These are phyloP conservation scores for Sinocyclocheilus rhinocerous DNA, from an alignment of 2,113 vertebrate genomes.

Conservation along the genomic window DNA sequence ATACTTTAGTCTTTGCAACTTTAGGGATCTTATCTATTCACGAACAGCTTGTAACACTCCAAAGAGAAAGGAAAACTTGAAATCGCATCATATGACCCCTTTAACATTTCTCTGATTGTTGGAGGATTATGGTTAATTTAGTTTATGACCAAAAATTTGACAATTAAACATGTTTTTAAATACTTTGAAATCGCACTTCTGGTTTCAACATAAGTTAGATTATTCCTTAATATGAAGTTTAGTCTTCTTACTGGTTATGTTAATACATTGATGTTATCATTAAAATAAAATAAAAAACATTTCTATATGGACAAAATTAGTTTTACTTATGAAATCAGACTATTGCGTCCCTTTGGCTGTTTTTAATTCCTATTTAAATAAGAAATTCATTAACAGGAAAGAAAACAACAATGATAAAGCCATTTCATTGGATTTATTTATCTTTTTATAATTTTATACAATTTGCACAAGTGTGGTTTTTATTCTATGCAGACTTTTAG, in stretches of 20 bases:
- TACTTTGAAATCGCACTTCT: background rate
- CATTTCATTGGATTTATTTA: background rate
- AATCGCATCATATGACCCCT: too few species aligned
- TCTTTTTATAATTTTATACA: background rate
- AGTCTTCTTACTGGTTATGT: background rate
- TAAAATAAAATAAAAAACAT: background rate
- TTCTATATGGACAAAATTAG: background rate
- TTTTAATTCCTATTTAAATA: background rate
- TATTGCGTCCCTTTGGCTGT: background rate
- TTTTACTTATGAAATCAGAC: too few species aligned
- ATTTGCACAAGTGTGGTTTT: background rate
- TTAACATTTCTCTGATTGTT: too few species aligned
- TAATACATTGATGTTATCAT: background rate
- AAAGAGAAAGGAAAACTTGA: too few species aligned
- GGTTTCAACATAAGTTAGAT: background rate
- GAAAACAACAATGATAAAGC: background rate
- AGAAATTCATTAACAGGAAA: background rate
- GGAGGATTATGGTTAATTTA: background rate
- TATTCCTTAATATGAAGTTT: background rate
- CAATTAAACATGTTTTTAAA: background rate
- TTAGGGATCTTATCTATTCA: too few species aligned
- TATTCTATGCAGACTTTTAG: constrained; percentile 14
- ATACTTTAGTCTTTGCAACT: too few species aligned
- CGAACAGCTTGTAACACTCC: too few species aligned
- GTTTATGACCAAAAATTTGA: background rate